Conservation (phyloP, 2,888 invertebrate species). For the Latheticus oryzae region DNA sequence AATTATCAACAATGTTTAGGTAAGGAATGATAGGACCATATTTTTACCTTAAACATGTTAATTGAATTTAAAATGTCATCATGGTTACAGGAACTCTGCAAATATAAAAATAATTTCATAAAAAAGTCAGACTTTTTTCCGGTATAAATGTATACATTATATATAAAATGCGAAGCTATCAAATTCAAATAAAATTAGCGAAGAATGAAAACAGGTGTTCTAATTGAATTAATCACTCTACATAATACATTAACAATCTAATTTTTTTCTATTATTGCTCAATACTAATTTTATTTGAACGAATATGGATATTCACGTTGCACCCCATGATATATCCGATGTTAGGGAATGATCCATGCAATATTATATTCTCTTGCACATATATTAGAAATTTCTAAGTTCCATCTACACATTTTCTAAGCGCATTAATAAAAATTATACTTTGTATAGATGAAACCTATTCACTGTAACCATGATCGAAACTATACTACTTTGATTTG, state of each 20-base stretch:
- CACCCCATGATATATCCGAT: conserved; percentile 55
- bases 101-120: conserved; percentile 45
- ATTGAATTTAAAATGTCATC: conserved; percentile 48
- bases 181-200: conserved; percentile 46
- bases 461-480: conserved; percentile 53
- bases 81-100: conserved; percentile 53
- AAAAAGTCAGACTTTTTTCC: conserved; percentile 51
- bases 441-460: conserved; percentile 33
- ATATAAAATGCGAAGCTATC: conserved; percentile 40
- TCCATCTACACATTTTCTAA: conserved; percentile 34
- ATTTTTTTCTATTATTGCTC: conserved; percentile 35
- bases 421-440: conserved; percentile 21
- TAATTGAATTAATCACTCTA: conserved; percentile 3
- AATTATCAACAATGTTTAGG: conserved; percentile 63
- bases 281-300: conserved; percentile 43
- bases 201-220: conserved; percentile 26
- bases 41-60: conserved; percentile 70
- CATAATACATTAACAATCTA: conserved; percentile 25
- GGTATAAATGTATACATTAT: conserved; percentile 40
- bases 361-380: conserved; percentile 54
- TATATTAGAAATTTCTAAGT: conserved; percentile 28
- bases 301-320: conserved; percentile 50
- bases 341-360: conserved; percentile 74
- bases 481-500: conserved; percentile 40
- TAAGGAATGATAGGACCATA: conserved; percentile 75